Base-by-base conservation (phyloP, 2,113 vertebrate species). In the Meleagris gallopavo region DNA sequence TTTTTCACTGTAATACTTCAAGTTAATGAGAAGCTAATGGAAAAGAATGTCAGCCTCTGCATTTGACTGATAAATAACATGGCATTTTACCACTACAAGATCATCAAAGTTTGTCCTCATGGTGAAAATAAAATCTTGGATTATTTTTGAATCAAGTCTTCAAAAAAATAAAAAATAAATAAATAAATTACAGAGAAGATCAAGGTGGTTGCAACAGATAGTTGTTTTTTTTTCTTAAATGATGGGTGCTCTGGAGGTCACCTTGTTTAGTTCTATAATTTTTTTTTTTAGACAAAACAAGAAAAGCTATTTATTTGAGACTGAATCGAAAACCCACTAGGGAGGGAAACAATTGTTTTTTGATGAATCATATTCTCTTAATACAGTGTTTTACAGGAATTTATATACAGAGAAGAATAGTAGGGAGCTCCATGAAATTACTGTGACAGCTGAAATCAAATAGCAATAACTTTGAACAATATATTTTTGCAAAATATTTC, bases 401-500 rank as follows among this genome's bases (percentile, higher is more conserved):
- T 57, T 92, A 73, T 77, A 57, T 62, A 69, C n/a, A 50, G 88
- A 87, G 92, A 95, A 80, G 61, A 65, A 95, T 65, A 65, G 21
- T 48, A 93, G 18, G 10, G n/a, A 88, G 58, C 32, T 60, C 81
- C 91, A 88, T 96, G 88, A 95, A 97, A 95, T 91, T 92, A 72
- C 94, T 94, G 55, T 96, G 94, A 91, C 94, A 96, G 89, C 25
- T 88, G 48, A 84, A 96, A 94, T 79, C 9, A 92, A 75, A 83
- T 54, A 6, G 2, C 27, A 86, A 84, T 45, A 86, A 18, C 38
- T 80, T 94, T 36, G 60, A 69, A 86, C 78, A 75, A 10, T 41
- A 15, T 24, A 30, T 43, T 69, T 88, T 76, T 66, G 4, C 48
- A 85, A 82, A 20, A 38, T 16, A 10, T 34, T 38, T 60, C 76